A percentile compares a stretch with the other conserved stretches of the same genome.
Evolutionary conservation across 2,113 vertebrate genomes (phyloP).

Genomic region (Dunckerocampus dactyliophorus): DNA sequence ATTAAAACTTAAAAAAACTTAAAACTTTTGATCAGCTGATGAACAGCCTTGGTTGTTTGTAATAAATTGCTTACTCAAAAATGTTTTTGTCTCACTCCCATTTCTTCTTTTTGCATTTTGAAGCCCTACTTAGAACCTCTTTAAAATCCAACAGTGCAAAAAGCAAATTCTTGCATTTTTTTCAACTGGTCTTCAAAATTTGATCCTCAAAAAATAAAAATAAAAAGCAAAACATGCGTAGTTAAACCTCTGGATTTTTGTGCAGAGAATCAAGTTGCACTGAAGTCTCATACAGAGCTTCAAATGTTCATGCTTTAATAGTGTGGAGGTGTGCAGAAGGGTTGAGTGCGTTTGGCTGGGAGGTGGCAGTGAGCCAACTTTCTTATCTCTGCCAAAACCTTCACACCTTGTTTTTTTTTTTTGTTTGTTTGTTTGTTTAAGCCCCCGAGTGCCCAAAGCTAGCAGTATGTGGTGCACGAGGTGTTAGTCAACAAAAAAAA

Average conservation of each 20-base stretch:
- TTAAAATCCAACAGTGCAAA: too few species aligned
- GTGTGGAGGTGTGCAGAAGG: background rate
- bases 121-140: too few species aligned
- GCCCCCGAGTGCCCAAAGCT: constrained; percentile 34
- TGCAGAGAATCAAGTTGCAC: background rate
- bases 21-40: too few species aligned
- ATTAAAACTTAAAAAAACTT: too few species aligned
- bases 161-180: too few species aligned
- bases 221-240: background rate
- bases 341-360: constrained; percentile 2
- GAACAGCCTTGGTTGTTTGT: too few species aligned
- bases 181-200: too few species aligned
- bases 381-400: constrained; percentile 37
- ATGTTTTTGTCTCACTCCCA: too few species aligned
- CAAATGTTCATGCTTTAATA: constrained; percentile 15
- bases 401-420: constrained; percentile 34
- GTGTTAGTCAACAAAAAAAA: constrained; percentile 56
- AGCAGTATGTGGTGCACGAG: constrained; percentile 40
- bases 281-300: constrained; percentile 2
- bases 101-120: too few species aligned
- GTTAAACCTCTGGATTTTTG: background rate
- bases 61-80: too few species aligned
- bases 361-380: constrained; percentile 23
- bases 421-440: constrained; percentile 24
- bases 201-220: too few species aligned